Evolutionary conservation across 2,888 invertebrate species (phyloP).

Genomic region (Emmelina monodactyla): DNA sequence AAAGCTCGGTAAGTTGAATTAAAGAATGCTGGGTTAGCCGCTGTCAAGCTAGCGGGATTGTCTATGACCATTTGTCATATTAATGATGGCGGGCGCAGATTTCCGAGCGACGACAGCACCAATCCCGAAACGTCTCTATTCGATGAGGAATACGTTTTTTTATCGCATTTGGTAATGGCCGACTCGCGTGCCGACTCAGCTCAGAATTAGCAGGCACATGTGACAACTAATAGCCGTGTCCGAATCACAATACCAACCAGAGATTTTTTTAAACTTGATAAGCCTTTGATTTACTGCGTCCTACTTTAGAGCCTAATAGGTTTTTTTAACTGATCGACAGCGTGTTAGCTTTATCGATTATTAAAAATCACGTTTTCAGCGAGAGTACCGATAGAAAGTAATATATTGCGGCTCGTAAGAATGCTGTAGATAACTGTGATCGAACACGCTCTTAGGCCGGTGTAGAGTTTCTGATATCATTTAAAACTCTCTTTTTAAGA

Average conservation of each 20-base stretch:
- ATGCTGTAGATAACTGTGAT: constrained; percentile 40
- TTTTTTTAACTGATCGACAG: not conserved
- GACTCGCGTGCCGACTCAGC: constrained; percentile 37
- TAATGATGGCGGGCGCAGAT: constrained; percentile 49
- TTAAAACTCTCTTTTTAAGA: constrained; percentile 37
- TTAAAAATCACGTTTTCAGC: not conserved
- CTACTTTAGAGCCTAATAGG: not conserved
- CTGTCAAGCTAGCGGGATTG: too few species aligned
- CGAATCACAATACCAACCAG: constrained; percentile 42
- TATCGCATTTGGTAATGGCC: constrained; percentile 29
- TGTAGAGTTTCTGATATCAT: constrained; percentile 30
- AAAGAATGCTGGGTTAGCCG: constrained; percentile 24
- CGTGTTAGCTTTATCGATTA: not conserved
- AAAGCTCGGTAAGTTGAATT: constrained; percentile 24
- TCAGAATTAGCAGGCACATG: constrained; percentile 40
- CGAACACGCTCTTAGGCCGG: constrained; percentile 32
- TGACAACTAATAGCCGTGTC: constrained; percentile 33
- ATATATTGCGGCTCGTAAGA: constrained; percentile 21
- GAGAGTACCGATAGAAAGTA: constrained; percentile 18
- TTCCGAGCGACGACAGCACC: constrained; percentile 28
- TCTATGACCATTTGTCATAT: constrained; percentile 48
- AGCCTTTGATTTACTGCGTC: constrained; percentile 26
- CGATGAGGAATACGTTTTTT: constrained; percentile 25
- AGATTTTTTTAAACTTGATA: constrained; percentile 33
- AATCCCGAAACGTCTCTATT: constrained; percentile 27